Percentiles rank a stretch among this genome's conserved stretches.
Evolutionary conservation across 2,888 invertebrate species (phyloP).

Genomic region (Heliconius cydno): DNA sequence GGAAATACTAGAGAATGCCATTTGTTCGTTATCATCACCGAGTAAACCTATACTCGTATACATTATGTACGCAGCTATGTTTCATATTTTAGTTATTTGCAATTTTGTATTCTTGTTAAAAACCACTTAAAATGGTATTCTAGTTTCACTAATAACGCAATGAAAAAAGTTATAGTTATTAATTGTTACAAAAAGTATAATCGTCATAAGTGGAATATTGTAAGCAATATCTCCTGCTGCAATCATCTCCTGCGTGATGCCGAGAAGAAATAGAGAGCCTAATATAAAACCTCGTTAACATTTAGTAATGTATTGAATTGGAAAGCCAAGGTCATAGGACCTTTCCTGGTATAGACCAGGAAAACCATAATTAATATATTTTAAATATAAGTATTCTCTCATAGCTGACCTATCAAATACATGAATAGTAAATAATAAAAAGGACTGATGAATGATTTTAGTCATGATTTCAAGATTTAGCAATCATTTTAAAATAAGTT

Average conservation of each 20-base stretch:
- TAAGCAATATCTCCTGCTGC: too few species aligned
- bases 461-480: not conserved
- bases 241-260: too few species aligned
- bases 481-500: not conserved
- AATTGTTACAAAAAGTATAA: not conserved
- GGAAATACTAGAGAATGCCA: constrained; percentile 33
- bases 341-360: too few species aligned
- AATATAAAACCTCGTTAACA: too few species aligned
- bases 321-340: too few species aligned
- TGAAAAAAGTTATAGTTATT: not conserved
- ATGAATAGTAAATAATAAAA: not conserved
- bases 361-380: not conserved
- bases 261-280: too few species aligned
- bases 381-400: not conserved
- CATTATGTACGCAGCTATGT: not conserved
- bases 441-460: not conserved
- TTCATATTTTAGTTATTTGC: too few species aligned
- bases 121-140: too few species aligned
- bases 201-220: not conserved
- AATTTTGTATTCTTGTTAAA: too few species aligned
- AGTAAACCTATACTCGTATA: not conserved
- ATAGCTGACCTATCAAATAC: not conserved
- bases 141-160: too few species aligned
- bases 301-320: too few species aligned
- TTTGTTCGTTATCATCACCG: constrained; percentile 21